These are phyloP conservation scores for Hemitrygon akajei DNA, from an alignment of 2,797 vertebrate species.

Conservation along the genomic window DNA sequence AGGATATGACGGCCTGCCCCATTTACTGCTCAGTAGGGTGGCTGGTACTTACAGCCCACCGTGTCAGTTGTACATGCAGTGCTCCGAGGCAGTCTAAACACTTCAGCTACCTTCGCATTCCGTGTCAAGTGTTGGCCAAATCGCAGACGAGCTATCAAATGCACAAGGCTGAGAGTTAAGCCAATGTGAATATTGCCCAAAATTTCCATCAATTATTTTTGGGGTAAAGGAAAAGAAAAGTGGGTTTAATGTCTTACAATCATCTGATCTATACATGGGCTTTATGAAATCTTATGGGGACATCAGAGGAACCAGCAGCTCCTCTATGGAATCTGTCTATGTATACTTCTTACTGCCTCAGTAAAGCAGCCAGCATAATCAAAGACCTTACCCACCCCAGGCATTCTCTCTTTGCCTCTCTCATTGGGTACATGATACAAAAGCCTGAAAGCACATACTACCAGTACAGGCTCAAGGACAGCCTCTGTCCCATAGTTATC, in stretches of 20 bases:
- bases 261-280: background rate
- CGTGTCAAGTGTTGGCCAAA: background rate
- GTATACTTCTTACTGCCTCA: too few species aligned
- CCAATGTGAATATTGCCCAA: background rate
- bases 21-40: background rate
- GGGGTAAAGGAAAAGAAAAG: background rate
- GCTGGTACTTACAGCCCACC: constrained; percentile 5
- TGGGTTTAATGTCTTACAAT: background rate
- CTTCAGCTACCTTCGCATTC: background rate
- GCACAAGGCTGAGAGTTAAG: background rate
- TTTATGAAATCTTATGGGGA: too few species aligned
- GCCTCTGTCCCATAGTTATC: too few species aligned
- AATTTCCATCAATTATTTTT: background rate
- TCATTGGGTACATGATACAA: too few species aligned
- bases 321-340: too few species aligned
- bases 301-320: too few species aligned
- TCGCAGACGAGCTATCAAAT: too few species aligned
- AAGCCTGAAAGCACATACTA: too few species aligned
- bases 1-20: background rate
- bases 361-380: too few species aligned
- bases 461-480: too few species aligned
- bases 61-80: background rate
- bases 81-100: background rate
- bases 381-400: too few species aligned
- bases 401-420: too few species aligned